Evolutionary conservation across 2,797 vertebrate species (phyloP), one percentile per base, ranked within the genome.

Genomic region (Falco biarmicus): DNA sequence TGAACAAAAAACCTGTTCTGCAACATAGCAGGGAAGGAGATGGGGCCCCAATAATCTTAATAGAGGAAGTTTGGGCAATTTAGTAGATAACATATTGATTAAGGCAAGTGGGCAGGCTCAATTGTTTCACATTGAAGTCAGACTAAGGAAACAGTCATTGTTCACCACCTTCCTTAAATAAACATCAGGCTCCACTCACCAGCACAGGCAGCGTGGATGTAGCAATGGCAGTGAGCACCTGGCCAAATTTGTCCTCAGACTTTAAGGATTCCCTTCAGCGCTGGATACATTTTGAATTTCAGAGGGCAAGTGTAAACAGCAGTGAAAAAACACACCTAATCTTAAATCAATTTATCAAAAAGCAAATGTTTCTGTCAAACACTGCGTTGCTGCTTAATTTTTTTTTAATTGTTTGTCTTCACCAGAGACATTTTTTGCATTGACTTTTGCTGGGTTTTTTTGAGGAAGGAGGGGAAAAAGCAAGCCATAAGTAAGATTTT

Each of bases 1-100:
- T 28, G 74, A 75, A 41, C 5, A 25, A 22, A 64, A 86, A 95
- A 95, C 89, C 75, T 8, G 93, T 76, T 70, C 0, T 7, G 70
- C 70, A 60, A 5, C 88, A 78, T 66, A 48, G 95, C 77, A 63
- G 25, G n/a, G 61, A 26, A 91, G 71, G 90, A 90, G 91, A 47
- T n/a, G 77, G 68, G 90, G 80, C 79, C 92, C 51, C 90, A 84
- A 28, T 48, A 54, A 90, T 50, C 53, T 78, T 15, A 11, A 29
- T 9, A 21, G 84, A 89, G 95, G 96, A 96, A 96, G 92, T 93
- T 66, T 60, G 84, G 93, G 84, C 26, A 37, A 93, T 96, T 89
- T 57, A 56, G 94, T 7, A 73, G 93, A 93, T 96, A 97, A 95
- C 32, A 17, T 2, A 84, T 94, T 47, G 90, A 84, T 96, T 87